Conservation (phyloP, 37 sponge, comb jelly and placozoan species). For the Petrosia ficiformis region DNA sequence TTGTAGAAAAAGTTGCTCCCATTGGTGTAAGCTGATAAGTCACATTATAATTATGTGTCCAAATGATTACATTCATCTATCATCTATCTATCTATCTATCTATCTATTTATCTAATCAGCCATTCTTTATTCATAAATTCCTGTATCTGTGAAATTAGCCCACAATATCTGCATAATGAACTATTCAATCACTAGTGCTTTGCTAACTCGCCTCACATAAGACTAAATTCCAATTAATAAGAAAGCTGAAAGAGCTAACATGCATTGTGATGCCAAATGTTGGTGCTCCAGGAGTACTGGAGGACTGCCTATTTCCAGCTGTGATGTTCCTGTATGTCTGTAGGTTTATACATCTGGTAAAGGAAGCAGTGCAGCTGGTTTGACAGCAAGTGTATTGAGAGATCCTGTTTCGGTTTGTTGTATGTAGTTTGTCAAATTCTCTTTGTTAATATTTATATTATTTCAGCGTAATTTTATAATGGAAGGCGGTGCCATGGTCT, state of each 20-base stretch:
- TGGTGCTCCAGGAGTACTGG: not conserved
- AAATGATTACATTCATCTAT: not conserved
- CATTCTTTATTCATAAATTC: too few relatives aligned
- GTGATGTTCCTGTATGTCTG: not conserved
- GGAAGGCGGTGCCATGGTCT: conserved; percentile 99
- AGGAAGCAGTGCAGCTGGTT: conserved; percentile 99
- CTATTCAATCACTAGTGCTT: too few relatives aligned
- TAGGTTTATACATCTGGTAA: conserved; percentile 99
- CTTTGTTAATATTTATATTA: not conserved
- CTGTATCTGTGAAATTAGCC: too few relatives aligned
- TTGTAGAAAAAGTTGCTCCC: conserved; percentile 99
- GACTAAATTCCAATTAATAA: too few relatives aligned
- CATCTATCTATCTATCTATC: not conserved
- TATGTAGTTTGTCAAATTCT: not conserved
- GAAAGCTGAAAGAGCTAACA: too few relatives aligned
- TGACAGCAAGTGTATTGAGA: conserved; percentile 95
- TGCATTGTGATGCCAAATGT: too few relatives aligned
- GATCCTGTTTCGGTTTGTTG: conserved; percentile 85
- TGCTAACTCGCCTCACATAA: too few relatives aligned
- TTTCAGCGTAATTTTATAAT: conserved; percentile 86
- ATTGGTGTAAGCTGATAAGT: conserved; percentile 75
- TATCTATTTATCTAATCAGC: conserved; percentile 96
- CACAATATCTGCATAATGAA: too few relatives aligned
- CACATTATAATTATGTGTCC: not conserved
- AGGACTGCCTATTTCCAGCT: not conserved